Evolutionary conservation across 2,888 invertebrate species (phyloP), one percentile per base, ranked within the genome.

Genomic region (Dryomyza anilis): DNA sequence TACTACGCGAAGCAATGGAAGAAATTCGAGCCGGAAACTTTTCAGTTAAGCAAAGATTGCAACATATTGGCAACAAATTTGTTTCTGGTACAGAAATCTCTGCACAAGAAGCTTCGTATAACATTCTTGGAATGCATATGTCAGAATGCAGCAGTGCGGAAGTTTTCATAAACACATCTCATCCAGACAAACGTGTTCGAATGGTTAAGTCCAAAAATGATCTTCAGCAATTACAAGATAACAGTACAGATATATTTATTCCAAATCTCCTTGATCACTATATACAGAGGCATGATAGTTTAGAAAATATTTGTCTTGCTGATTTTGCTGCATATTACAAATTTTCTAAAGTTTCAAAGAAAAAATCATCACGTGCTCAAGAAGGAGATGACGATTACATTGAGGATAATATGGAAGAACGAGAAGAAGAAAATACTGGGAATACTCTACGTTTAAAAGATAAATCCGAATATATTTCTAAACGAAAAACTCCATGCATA

Each of bases 21-120:
- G 65, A 68, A 60, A 66, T 67, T 19, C 30, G 43, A 21, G 19
- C 53, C 1, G 65, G 67, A 25, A 67, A 67, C n/a, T 62, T 56
- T 25, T 48, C 65, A 3, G 30, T 65, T 7, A 67, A 67, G 25
- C 65, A 69, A 8, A 67, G 43, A 33, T 46, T 69, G 19, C 65
- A 64, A 29, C 64, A 64, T 23, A 64, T 64, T 19, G 64, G 53
- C 10, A 39, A 52, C 14, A 64, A 58, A 43, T 64, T 64, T 43
- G 29, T 64, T 29, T 58, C 50, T 25, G 59, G 59, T 5, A 56
- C 59, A 19, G 59, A 59, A 33, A 53, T 64, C 2, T 64, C 58
- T 2, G 64, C 64, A 4, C 64, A 64, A 21, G 64, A 64, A 52
- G 64, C 64, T 6, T 16, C 45, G 7, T 45, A 64, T 21, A 53